Evolutionary conservation across 2,113 vertebrate genomes (phyloP).

Genomic region (Chitala chitala): DNA sequence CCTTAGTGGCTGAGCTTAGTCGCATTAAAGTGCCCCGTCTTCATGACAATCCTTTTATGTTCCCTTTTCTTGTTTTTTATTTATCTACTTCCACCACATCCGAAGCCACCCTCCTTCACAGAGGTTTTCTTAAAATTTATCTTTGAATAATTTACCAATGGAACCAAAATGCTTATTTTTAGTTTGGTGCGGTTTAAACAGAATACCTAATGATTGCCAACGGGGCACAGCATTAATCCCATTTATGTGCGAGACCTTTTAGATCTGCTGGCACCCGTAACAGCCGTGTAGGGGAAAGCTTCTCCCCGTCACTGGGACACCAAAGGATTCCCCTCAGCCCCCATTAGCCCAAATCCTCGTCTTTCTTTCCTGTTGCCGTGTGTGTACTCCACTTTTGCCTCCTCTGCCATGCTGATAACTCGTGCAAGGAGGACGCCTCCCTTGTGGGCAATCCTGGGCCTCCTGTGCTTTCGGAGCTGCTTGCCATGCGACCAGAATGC

Average conservation of each 20-base stretch:
- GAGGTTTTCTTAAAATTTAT: constrained; percentile 42
- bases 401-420: too few species aligned
- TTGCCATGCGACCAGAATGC: not conserved
- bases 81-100: constrained; percentile 42
- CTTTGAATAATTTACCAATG: constrained; percentile 66
- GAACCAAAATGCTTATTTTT: constrained; percentile 66
- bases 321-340: constrained; percentile 26
- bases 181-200: constrained; percentile 62
- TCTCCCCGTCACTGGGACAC: constrained; percentile 11
- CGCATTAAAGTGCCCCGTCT: constrained; percentile 42
- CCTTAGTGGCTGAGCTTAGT: constrained; percentile 30
- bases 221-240: constrained; percentile 67
- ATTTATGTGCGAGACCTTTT: constrained; percentile 68
- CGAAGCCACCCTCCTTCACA: constrained; percentile 29
- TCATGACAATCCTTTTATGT: constrained; percentile 41
- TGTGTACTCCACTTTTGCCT: constrained; percentile 22
- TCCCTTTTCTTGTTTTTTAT: constrained; percentile 38
- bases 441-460: not conserved
- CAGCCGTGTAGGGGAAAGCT: constrained; percentile 44
- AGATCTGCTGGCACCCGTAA: constrained; percentile 63
- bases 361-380: constrained; percentile 23
- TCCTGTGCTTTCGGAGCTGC: not conserved
- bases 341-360: constrained; percentile 21
- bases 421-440: not conserved
- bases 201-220: constrained; percentile 71